phyloP scores from a whole-genome alignment of 2,888 invertebrate species.

The Hirtodrosophila histrioides region DNA sequence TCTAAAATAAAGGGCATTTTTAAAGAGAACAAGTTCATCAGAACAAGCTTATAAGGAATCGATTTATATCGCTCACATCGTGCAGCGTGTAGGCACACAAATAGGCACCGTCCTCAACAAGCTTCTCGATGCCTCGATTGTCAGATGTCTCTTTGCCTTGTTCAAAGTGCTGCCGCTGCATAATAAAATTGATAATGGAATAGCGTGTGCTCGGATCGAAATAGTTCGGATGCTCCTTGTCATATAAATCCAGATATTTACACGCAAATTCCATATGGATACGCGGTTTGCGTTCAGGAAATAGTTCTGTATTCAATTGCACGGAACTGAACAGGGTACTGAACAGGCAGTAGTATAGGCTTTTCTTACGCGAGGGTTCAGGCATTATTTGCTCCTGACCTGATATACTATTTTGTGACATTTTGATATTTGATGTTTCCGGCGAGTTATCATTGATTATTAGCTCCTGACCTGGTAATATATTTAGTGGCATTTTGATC shows the following conservation, averaged over 20 bases:
- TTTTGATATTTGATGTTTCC: conserved; percentile 32
- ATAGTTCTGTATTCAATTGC: conserved; percentile 86
- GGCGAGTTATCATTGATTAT: conserved; percentile 70
- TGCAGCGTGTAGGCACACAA: conserved; percentile 90
- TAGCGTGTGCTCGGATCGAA: conserved; percentile 88
- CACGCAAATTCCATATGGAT: conserved; percentile 89
- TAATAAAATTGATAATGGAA: conserved; percentile 90
- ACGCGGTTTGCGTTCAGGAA: conserved; percentile 87
- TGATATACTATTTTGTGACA: too few relatives aligned
- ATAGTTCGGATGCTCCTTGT: conserved; percentile 88
- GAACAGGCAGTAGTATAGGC: conserved; percentile 53
- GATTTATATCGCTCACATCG: conserved; percentile 86
- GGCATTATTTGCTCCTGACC: too few relatives aligned
- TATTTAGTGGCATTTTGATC: conserved; percentile 90
- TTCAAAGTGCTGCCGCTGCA: conserved; percentile 89
- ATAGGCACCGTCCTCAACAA: conserved; percentile 88
- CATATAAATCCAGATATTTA: conserved; percentile 90
- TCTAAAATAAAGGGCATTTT: conserved; percentile 16
- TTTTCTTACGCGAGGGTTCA: too few relatives aligned
- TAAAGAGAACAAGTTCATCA: neutral
- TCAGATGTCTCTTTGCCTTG: conserved; percentile 84
- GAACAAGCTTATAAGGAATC: neutral
- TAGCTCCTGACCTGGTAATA: conserved; percentile 84
- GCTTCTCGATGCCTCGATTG: conserved; percentile 88
- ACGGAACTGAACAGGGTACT: conserved; percentile 86